Conservation (phyloP, 2,888 invertebrate species). For the Micoletzkya japonica region DNA sequence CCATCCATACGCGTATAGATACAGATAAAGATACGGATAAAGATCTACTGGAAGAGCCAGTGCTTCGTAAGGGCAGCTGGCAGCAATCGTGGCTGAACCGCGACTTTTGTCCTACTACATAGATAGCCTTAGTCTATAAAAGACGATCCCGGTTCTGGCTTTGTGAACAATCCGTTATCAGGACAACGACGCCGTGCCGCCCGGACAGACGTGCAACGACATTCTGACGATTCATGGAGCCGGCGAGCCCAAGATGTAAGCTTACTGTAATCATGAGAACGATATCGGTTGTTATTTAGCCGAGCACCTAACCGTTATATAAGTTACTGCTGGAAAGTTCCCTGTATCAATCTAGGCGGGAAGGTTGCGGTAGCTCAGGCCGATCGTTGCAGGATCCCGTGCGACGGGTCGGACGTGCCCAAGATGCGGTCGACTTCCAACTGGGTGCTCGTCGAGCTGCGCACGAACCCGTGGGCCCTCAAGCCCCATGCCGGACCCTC, state of each 20-base stretch:
- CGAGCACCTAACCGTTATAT: not conserved
- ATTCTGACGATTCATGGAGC: conserved; percentile 48
- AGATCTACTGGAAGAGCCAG: too few relatives aligned
- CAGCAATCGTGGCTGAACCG: too few relatives aligned
- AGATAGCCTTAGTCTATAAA: too few relatives aligned
- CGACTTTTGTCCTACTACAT: too few relatives aligned
- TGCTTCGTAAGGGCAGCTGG: too few relatives aligned
- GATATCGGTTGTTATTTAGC: not conserved
- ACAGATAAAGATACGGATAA: too few relatives aligned
- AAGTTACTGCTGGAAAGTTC: not conserved
- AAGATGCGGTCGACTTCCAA: conserved; percentile 32
- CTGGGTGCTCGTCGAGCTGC: conserved; percentile 37
- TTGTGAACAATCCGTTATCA: too few relatives aligned
- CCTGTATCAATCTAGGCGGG: not conserved
- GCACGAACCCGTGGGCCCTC: conserved; percentile 27
- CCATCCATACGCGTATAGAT: too few relatives aligned
- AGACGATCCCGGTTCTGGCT: too few relatives aligned
- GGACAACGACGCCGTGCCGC: conserved; percentile 39
- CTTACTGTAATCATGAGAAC: not conserved
- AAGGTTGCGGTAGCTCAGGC: not conserved
- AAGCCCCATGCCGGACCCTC: conserved; percentile 31
- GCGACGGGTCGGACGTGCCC: conserved; percentile 29
- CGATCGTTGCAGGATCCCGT: conserved; percentile 33
- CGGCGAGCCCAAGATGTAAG: conserved; percentile 28
- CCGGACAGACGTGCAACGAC: conserved; percentile 42